Evolutionary conservation across 1,140 invertebrate species (phyloP).

Genomic region (Leguminivora glycinivorella): DNA sequence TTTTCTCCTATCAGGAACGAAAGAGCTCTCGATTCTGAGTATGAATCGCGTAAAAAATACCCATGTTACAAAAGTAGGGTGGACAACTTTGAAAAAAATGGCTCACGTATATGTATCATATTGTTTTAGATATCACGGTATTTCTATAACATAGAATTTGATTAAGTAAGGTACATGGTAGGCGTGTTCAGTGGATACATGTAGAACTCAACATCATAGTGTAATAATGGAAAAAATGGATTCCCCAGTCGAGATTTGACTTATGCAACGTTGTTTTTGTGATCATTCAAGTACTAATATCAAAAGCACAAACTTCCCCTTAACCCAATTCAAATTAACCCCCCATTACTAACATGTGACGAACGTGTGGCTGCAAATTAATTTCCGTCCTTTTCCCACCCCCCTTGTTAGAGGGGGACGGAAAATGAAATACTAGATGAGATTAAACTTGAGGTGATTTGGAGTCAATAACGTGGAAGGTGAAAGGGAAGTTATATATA

Average conservation of each 20-base stretch:
- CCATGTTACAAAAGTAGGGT: too few relatives aligned
- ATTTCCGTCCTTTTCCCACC: conserved; percentile 38
- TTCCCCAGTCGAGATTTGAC: neutral
- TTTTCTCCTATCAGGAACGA: too few relatives aligned
- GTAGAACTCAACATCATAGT: too few relatives aligned
- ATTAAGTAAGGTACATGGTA: too few relatives aligned
- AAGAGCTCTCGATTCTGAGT: too few relatives aligned
- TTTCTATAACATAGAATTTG: too few relatives aligned
- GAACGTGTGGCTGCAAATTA: conserved; percentile 47
- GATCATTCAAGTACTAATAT: neutral
- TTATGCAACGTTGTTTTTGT: neutral
- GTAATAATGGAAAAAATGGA: too few relatives aligned
- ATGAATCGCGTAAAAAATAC: too few relatives aligned
- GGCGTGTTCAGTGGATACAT: too few relatives aligned
- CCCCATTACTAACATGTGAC: conserved; percentile 61
- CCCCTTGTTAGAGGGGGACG: conserved; percentile 30
- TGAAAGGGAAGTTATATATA: neutral
- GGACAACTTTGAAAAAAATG: too few relatives aligned
- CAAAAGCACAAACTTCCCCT: conserved; percentile 36
- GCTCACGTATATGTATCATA: too few relatives aligned
- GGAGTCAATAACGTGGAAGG: neutral
- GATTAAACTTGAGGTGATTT: conserved; percentile 18
- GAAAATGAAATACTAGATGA: conserved; percentile 24
- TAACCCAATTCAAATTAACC: conserved; percentile 52
- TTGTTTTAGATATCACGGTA: too few relatives aligned